Evolutionary conservation across 1,140 invertebrate species (phyloP).

Genomic region (Triops cancriformis): DNA sequence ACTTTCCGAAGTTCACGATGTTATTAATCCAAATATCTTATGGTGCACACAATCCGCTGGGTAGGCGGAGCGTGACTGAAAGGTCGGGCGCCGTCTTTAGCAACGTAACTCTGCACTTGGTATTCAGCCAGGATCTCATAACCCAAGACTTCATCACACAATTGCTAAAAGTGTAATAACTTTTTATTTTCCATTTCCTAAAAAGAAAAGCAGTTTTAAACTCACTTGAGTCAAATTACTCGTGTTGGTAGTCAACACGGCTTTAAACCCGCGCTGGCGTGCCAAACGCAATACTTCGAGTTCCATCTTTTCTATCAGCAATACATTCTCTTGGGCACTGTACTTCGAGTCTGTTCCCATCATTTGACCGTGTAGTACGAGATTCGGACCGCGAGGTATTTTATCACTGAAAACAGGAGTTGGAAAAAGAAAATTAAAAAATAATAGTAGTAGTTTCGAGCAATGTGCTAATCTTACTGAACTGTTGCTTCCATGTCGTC

Average conservation of each 20-base stretch:
- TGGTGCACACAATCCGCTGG: slow-evolving; percentile 40
- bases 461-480: slow-evolving; percentile 57
- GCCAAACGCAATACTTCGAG: slow-evolving; percentile 58
- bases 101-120: slow-evolving; percentile 67
- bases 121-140: slow-evolving; percentile 66
- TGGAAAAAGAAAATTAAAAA: neutral
- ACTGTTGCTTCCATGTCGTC: slow-evolving; percentile 64
- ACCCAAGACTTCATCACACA: slow-evolving; percentile 65
- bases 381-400: slow-evolving; percentile 16
- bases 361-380: slow-evolving; percentile 25
- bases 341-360: slow-evolving; percentile 61
- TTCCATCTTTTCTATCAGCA: slow-evolving; percentile 66
- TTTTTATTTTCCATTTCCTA: neutral
- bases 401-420: slow-evolving; percentile 15
- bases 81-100: slow-evolving; percentile 57
- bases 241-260: slow-evolving; percentile 76
- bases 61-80: slow-evolving; percentile 63
- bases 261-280: slow-evolving; percentile 52
- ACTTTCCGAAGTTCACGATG: neutral
- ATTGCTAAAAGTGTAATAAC: slow-evolving; percentile 52
- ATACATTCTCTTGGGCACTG: slow-evolving; percentile 60
- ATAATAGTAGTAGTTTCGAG: neutral
- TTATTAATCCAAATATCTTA: neutral
- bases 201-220: slow-evolving; percentile 18
- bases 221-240: slow-evolving; percentile 69